Conservation (phyloP, 2,113 vertebrate species). For the Typhlomys cinereus region DNA sequence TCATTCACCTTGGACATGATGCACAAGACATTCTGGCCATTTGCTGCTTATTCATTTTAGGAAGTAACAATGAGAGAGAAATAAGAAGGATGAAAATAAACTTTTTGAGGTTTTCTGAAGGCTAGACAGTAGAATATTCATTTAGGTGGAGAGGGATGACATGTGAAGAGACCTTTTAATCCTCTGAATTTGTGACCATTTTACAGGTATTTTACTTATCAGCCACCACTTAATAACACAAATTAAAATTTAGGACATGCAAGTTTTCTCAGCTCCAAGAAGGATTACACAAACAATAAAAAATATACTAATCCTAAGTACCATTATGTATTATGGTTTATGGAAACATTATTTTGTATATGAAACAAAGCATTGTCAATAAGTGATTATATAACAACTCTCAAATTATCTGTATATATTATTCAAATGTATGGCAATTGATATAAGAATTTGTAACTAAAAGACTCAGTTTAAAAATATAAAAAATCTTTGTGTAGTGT, state of each 20-base stretch:
- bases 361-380: background rate
- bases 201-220: background rate
- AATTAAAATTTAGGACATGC: conserved; percentile 30
- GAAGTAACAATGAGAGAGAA: conserved; percentile 14
- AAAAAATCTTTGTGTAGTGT: background rate
- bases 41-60: background rate
- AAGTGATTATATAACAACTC: background rate
- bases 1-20: conserved; percentile 11
- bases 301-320: background rate
- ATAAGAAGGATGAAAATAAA: background rate
- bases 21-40: background rate
- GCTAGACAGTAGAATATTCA: background rate
- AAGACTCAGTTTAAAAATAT: background rate
- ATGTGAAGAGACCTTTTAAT: background rate
- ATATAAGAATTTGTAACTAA: background rate
- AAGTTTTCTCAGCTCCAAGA: background rate
- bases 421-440: background rate
- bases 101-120: conserved; percentile 5
- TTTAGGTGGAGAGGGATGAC: background rate
- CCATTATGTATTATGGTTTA: background rate
- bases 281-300: background rate
- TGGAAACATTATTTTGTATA: conserved; percentile 1
- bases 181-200: background rate
- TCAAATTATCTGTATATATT: background rate
- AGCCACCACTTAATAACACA: background rate